Evolutionary conservation across 2,797 vertebrate genomes (phyloP).

Genomic region (Gouania willdenowi): DNA sequence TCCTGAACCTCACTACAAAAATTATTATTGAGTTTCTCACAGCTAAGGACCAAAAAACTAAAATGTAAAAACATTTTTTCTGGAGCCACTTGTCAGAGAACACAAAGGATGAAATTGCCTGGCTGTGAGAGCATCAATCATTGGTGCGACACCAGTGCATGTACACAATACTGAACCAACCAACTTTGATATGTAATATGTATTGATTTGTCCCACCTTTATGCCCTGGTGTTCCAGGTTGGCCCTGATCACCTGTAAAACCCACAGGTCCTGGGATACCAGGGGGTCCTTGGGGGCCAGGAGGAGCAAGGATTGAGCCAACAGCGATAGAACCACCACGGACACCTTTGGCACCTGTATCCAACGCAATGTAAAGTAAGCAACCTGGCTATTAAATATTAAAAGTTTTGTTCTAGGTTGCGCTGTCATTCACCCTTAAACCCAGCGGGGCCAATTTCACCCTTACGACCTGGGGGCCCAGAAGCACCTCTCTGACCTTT

Average conservation of each 20-base stretch:
- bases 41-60: too few relatives aligned
- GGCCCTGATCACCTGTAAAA: slow-evolving; percentile 26
- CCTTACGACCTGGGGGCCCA: slow-evolving; percentile 39
- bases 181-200: too few relatives aligned
- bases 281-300: slow-evolving; percentile 14
- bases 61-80: too few relatives aligned
- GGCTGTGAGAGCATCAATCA: too few relatives aligned
- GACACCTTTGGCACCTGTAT: slow-evolving; percentile 44
- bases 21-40: too few relatives aligned
- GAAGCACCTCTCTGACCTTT: slow-evolving; percentile 37
- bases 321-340: slow-evolving; percentile 7
- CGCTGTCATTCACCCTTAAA: slow-evolving; percentile 19
- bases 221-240: slow-evolving; percentile 29
- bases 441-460: slow-evolving; percentile 36
- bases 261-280: slow-evolving; percentile 22
- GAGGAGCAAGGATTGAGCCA: fast-evolving
- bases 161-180: too few relatives aligned
- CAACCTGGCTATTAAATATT: not conserved
- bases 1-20: too few relatives aligned
- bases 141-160: too few relatives aligned
- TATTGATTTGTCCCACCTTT: too few relatives aligned
- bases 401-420: not conserved
- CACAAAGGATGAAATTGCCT: too few relatives aligned
- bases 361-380: not conserved
- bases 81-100: too few relatives aligned